phyloP scores from a whole-genome alignment of 2,797 vertebrate genomes.

The Hippopotamyrus pictus region DNA sequence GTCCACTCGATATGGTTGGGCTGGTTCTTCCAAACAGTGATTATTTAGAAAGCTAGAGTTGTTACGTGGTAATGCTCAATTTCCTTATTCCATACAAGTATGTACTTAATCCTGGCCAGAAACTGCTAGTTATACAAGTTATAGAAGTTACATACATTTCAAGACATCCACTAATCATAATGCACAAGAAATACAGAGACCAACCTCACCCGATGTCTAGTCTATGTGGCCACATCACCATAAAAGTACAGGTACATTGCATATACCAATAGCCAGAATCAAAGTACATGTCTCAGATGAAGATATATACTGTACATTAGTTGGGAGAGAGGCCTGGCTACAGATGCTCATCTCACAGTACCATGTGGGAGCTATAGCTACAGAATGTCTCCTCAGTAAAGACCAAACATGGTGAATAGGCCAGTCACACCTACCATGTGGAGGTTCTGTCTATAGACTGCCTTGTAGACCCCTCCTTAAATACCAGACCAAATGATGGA shows the following conservation, averaged over 20 bases:
- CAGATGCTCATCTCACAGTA: not conserved
- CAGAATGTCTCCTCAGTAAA: not conserved
- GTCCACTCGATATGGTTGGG: not conserved
- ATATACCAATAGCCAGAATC: not conserved
- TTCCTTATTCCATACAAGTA: not conserved
- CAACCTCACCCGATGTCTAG: not conserved
- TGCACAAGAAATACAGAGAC: not conserved
- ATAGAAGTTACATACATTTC: not conserved
- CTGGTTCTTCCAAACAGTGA: not conserved
- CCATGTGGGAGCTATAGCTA: not conserved
- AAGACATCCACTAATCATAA: not conserved
- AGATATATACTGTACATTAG: not conserved
- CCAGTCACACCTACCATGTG: not conserved
- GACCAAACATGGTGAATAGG: not conserved
- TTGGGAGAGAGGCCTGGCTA: not conserved
- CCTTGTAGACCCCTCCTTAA: not conserved
- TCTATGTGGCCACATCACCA: not conserved
- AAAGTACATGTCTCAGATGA: not conserved
- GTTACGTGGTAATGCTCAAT: not conserved
- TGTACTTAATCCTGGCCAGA: not conserved
- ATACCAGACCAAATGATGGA: not conserved
- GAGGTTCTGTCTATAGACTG: not conserved
- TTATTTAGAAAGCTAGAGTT: not conserved
- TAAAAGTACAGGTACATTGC: not conserved
- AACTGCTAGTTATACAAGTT: not conserved